Evolutionary conservation across 2,797 vertebrate species (phyloP).

Genomic region (Gymnothorax javanicus): DNA sequence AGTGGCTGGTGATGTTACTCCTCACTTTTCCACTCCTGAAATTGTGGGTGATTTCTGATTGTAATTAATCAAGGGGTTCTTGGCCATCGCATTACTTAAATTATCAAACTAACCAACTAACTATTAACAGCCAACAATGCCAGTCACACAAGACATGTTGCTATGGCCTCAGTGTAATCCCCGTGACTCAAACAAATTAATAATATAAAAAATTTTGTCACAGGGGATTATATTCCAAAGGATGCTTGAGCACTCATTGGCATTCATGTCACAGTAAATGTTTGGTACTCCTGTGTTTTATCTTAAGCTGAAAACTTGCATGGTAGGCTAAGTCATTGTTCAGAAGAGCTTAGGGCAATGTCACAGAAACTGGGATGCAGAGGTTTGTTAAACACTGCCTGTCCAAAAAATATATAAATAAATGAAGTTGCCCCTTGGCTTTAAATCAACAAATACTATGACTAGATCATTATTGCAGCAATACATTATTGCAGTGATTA

Average conservation of each 20-base stretch:
- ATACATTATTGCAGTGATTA: too few relatives aligned
- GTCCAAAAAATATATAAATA: too few relatives aligned
- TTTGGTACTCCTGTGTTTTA: neutral
- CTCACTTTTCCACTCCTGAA: too few relatives aligned
- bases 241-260: neutral
- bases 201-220: neutral
- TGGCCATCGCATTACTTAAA: neutral
- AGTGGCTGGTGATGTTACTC: too few relatives aligned
- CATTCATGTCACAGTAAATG: neutral
- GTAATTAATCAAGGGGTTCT: neutral
- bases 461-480: too few relatives aligned
- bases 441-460: too few relatives aligned
- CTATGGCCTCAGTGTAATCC: neutral
- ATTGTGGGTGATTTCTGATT: neutral
- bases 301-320: neutral
- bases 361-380: neutral
- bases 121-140: neutral
- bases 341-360: neutral
- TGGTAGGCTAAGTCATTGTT: neutral
- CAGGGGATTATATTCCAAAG: neutral
- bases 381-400: neutral
- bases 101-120: neutral
- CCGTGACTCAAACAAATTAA: neutral
- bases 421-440: too few relatives aligned
- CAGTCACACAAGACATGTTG: neutral